Evolutionary conservation across 2,113 vertebrate species (phyloP).

Genomic region (Saimiri boliviensis): DNA sequence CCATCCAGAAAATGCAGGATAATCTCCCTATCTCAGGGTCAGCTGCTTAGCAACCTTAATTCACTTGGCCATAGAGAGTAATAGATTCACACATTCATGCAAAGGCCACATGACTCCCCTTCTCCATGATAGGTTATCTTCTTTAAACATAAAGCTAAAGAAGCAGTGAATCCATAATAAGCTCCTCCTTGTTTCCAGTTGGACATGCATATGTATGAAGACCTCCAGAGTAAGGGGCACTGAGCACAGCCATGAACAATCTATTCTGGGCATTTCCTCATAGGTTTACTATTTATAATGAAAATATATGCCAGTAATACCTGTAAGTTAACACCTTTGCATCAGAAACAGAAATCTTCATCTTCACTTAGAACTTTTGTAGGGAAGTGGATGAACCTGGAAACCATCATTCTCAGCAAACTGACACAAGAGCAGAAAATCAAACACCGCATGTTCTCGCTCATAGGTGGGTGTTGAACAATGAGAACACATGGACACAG

Average conservation of each 20-base stretch:
- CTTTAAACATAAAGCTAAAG: slow-evolving; percentile 6
- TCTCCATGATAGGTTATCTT: not conserved
- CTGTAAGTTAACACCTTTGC: not conserved
- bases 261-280: not conserved
- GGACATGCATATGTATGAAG: not conserved
- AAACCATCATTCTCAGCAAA: no score
- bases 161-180: not conserved
- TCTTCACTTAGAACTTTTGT: not conserved
- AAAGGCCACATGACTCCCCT: not conserved
- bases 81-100: not conserved
- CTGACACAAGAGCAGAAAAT: no score
- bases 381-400: no score
- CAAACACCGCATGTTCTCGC: no score
- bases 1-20: not conserved
- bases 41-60: not conserved
- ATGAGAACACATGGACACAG: no score
- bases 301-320: not conserved
- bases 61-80: not conserved
- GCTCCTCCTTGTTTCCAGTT: not conserved
- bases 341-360: not conserved
- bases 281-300: not conserved
- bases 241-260: not conserved
- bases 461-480: no score
- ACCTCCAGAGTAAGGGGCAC: not conserved
- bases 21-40: not conserved